A percentile compares a stretch with the other conserved stretches of the same genome.
Evolutionary conservation across 37 sponge, comb jelly and placozoan species (phyloP).

Genomic region (Beroe forskalii): DNA sequence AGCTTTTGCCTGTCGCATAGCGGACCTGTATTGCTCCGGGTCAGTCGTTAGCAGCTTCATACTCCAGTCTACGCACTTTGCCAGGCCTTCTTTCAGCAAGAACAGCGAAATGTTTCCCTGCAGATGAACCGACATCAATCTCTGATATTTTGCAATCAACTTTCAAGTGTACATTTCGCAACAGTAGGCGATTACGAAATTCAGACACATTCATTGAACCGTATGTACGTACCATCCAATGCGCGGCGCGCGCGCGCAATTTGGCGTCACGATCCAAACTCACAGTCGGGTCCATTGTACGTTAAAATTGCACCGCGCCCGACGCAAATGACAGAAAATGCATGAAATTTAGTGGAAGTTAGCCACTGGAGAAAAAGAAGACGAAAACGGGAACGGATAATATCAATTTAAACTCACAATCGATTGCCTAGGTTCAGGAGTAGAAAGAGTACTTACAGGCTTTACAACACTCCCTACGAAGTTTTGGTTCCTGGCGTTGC

Average conservation of each 20-base stretch:
- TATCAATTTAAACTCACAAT: no score
- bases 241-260: slow-evolving; percentile 28
- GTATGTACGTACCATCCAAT: neutral
- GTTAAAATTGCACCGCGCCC: neutral
- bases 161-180: neutral
- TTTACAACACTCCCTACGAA: slow-evolving; percentile 66
- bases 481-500: slow-evolving; percentile 62
- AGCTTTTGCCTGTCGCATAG: neutral
- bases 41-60: slow-evolving; percentile 77
- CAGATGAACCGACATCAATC: neutral
- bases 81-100: slow-evolving; percentile 88
- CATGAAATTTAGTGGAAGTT: neutral
- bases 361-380: neutral
- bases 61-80: slow-evolving; percentile 96
- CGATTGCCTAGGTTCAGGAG: no score
- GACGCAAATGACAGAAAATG: neutral
- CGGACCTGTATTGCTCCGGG: slow-evolving; percentile 19
- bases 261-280: slow-evolving; percentile 13
- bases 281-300: neutral
- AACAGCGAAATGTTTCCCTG: slow-evolving; percentile 91
- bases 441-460: slow-evolving; percentile 60
- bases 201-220: neutral
- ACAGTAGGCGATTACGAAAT: neutral
- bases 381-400: no score
- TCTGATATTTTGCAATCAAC: neutral